Evolutionary conservation across 2,888 invertebrate species (phyloP), one percentile per base, ranked within the genome.

Genomic region (Pardosa pseudoannulata): DNA sequence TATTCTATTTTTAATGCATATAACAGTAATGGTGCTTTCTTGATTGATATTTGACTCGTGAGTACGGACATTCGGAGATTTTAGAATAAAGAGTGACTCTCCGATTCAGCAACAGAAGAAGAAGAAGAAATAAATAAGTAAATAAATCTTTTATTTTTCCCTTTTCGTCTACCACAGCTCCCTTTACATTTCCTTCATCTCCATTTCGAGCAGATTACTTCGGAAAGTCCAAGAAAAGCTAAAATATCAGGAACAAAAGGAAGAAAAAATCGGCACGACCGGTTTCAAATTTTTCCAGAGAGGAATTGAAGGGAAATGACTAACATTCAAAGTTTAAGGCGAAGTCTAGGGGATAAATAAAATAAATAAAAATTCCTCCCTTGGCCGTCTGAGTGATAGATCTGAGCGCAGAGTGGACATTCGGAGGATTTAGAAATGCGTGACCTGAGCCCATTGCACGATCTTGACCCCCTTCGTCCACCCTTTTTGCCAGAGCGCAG

Each of bases 371-470:
- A 81, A 67, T 75, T 75, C 71, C 65, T 70, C 73, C 65, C 71
- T 76, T 74, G 62, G 76, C 71, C 82, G 82, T 71, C 75, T 83
- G 82, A 83, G 82, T 83, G 82, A 83, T 83, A 83, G 82, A 83
- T 83, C 76, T 83, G 29, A 46, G 82, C 76, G 65, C 32, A 27
- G 82, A 83, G 76, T 83, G 82, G 82, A 83, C 81, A 82, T 70
- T 82, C 81, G 62, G 46, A 50, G 81, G 75, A 68, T 82, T 75
- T 82, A 56, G 81, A 70, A 80, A 75, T 64, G 82, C 82, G 82
- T 83, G 82, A 83, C 82, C 82, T 76, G 75, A 75, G 75, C 70
- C 75, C 70, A 41, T 39, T 29, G 75, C 75, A 75, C 75, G 75
- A 75, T 75, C 62, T 64, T 82, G 68, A 82, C 73, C 64, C 67